Base-by-base conservation (phyloP, 1,140 invertebrate genomes). In the Tetraneura akinire region DNA sequence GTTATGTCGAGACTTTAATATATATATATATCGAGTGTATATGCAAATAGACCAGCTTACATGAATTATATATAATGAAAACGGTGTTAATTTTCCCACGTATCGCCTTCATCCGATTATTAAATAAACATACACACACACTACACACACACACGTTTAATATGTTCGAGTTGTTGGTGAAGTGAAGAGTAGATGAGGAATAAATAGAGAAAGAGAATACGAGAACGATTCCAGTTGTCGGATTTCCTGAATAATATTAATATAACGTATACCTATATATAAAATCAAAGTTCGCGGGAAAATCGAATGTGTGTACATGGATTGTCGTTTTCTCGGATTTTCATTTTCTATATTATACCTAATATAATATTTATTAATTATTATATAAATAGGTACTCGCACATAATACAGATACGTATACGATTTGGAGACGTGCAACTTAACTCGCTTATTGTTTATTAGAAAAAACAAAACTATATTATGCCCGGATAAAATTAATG, bases 1-100 rank as follows among this genome's bases (percentile, higher is more conserved):
- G 74, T 78, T 78, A 78, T n/a, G n/a, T 78, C 21, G 74, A 37
- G 29, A 60, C 55, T 29, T 37, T n/a, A n/a, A n/a, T n/a, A n/a
- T n/a, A n/a, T n/a, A n/a, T n/a, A n/a, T n/a, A n/a, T n/a, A n/a
- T n/a, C n/a, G n/a, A n/a, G 74, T 62, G 74, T 62, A 21, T 78
- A 78, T 78, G 74, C 74, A 62, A 78, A 78, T 62, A 74, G 53
- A 55, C 55, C 13, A 55, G 74, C 37, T 78, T 62, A 78, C 53
- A 78, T 78, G 74, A 78, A 78, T 78, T 60, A 78, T 78, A 78
- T 62, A 62, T 29, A 47, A 55, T 47, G 74, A 78, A 78, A 78
- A 78, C 23, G 23, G 74, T 78, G 74, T 78, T 78, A 62, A 78
- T 78, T 78, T 78, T 78, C 74, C 74, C 74, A 78, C 74, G 74